These are phyloP conservation scores for Xiphorhynchus erythropygius DNA, from an alignment of 2,797 vertebrate species.

Conservation along the genomic window DNA sequence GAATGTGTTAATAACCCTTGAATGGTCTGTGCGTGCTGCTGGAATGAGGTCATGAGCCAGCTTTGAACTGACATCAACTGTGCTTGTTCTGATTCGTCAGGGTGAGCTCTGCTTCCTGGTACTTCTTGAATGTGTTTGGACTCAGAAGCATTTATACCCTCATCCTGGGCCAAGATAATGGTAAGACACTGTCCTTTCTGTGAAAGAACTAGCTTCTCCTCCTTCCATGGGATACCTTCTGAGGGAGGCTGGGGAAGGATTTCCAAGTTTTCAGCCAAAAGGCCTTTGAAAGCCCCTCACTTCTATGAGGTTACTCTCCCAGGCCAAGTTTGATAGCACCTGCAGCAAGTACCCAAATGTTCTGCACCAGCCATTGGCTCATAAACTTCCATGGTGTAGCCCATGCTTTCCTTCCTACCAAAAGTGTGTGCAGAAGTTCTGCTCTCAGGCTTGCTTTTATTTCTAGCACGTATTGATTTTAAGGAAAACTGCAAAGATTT, in stretches of 20 bases:
- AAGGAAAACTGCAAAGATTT: background rate
- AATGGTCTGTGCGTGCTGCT: background rate
- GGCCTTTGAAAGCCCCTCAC: background rate
- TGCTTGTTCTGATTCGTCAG: constrained; percentile 74
- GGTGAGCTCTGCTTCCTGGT: constrained; percentile 99
- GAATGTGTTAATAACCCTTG: background rate
- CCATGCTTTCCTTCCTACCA: background rate
- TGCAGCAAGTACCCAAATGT: background rate
- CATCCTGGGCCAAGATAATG: constrained; percentile 98
- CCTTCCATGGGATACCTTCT: background rate
- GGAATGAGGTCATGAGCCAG: background rate
- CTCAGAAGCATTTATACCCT: constrained; percentile 98
- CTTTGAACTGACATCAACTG: background rate
- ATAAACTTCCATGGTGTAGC: background rate
- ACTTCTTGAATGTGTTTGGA: constrained; percentile 98
- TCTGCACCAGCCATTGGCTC: background rate
- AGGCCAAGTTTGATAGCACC: background rate
- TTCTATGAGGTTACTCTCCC: background rate
- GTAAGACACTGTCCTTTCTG: constrained; percentile 74
- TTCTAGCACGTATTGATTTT: background rate
- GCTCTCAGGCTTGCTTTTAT: background rate
- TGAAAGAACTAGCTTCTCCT: background rate
- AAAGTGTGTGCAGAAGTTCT: background rate
- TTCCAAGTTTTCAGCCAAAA: background rate
- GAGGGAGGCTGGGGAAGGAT: background rate